Evolutionary conservation across 2,888 invertebrate species (phyloP).

Genomic region (Plemyria rubiginata): DNA sequence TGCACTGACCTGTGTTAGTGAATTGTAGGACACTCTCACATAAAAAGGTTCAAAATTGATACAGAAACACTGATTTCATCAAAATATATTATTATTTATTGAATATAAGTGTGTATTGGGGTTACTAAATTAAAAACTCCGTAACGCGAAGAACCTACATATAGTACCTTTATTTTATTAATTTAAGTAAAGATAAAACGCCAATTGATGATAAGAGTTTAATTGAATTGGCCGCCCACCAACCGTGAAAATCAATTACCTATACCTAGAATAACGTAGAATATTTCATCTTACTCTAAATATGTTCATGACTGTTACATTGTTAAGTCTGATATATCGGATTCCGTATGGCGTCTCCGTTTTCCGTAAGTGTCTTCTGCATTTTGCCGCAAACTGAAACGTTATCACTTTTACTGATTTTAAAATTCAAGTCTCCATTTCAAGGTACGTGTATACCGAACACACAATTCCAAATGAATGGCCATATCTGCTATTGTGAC

Average conservation of each 20-base stretch:
- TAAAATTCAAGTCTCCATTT: constrained; percentile 21
- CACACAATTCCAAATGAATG: constrained; percentile 64
- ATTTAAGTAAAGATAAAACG: constrained; percentile 25
- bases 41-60: not conserved
- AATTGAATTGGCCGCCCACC: constrained; percentile 39
- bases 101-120: not conserved
- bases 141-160: not conserved
- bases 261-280: constrained; percentile 38
- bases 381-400: not conserved
- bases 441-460: constrained; percentile 72
- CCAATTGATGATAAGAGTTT: constrained; percentile 45
- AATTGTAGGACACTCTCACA: too few relatives aligned
- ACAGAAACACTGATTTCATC: not conserved
- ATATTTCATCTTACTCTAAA: constrained; percentile 48
- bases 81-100: too few relatives aligned
- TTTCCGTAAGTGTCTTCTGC: constrained; percentile 57
- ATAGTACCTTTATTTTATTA: constrained; percentile 18
- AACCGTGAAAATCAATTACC: constrained; percentile 52
- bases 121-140: constrained; percentile 11
- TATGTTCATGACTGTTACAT: constrained; percentile 61
- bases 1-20: too few relatives aligned
- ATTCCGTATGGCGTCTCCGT: constrained; percentile 46
- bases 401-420: constrained; percentile 4
- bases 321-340: constrained; percentile 56
- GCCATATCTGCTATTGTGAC: constrained; percentile 65